Evolutionary conservation across 2,797 vertebrate species (phyloP).

Genomic region (Lagorchestes hirsutus): DNA sequence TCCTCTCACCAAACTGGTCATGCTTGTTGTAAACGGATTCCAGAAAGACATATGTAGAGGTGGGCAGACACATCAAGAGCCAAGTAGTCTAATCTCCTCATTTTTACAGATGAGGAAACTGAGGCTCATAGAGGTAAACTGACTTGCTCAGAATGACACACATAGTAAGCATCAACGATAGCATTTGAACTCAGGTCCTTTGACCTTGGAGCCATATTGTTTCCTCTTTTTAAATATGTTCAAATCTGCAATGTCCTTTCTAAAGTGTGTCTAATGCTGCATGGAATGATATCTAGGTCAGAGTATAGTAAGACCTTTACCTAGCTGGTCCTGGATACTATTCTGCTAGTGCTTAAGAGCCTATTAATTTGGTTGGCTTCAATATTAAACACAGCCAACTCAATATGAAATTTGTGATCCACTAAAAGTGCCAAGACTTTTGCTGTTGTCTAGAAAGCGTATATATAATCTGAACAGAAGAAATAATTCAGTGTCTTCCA

Average conservation of each 20-base stretch:
- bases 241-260: not conserved
- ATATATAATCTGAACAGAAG: not conserved
- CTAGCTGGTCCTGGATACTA: not conserved
- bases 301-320: not conserved
- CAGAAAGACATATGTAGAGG: not conserved
- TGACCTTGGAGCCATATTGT: not conserved
- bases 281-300: not conserved
- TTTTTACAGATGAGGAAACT: not conserved
- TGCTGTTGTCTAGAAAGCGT: not conserved
- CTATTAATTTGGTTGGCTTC: not conserved
- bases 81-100: not conserved
- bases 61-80: not conserved
- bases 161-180: not conserved
- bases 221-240: not conserved
- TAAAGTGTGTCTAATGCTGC: not conserved
- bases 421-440: not conserved
- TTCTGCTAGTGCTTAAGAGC: no score
- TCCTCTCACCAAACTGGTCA: not conserved
- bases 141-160: not conserved
- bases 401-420: not conserved
- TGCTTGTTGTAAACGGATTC: not conserved
- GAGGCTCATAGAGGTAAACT: not conserved
- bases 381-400: not conserved
- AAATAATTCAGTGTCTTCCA: not conserved
- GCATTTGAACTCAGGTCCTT: not conserved